phyloP scores from a whole-genome alignment of 2,797 vertebrate species.

The Florisuga fusca region DNA sequence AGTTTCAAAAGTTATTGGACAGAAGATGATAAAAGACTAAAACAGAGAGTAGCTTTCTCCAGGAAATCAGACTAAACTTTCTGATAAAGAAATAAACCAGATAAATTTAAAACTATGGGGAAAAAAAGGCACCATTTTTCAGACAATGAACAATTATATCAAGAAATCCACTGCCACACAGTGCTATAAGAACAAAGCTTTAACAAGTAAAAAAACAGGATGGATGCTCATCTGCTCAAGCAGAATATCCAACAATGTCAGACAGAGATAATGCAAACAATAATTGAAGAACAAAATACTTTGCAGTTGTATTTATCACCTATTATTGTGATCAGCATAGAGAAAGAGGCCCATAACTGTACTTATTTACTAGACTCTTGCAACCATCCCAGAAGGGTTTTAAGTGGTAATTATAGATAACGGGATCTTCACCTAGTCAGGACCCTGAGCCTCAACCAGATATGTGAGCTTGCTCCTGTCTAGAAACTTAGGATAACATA shows the following conservation, averaged over 20 bases:
- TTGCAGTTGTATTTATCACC: neutral
- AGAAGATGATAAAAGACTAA: neutral
- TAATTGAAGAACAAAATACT: neutral
- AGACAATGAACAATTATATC: neutral
- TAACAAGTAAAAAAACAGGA: neutral
- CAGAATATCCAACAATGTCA: neutral
- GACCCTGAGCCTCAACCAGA: neutral
- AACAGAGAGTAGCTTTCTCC: neutral
- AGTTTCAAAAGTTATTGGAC: neutral
- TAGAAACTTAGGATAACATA: neutral
- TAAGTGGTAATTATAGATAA: neutral
- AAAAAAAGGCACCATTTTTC: neutral
- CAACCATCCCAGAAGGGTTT: neutral
- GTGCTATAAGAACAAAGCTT: neutral
- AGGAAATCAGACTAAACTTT: neutral
- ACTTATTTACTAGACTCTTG: neutral
- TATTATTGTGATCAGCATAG: neutral
- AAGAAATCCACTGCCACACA: neutral
- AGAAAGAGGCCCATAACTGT: neutral
- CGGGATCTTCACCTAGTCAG: neutral
- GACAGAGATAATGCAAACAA: neutral
- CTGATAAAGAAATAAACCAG: neutral
- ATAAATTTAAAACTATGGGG: neutral
- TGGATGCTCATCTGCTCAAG: neutral
- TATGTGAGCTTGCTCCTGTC: neutral